These are phyloP conservation scores for Plutella xylostella DNA, from an alignment of 2,888 invertebrate species.

Conservation along the genomic window DNA sequence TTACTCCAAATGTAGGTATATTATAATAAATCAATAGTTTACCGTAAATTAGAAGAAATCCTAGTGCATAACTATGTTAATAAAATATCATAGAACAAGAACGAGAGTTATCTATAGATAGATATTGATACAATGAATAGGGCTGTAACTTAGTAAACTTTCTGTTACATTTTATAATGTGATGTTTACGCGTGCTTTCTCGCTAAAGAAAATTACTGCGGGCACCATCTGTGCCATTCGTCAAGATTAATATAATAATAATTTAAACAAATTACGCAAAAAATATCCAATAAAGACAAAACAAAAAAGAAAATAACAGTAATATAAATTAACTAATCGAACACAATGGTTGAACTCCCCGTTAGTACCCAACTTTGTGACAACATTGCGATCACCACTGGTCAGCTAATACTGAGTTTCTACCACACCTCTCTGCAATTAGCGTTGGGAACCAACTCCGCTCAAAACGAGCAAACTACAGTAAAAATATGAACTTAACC, in stretches of 20 bases:
- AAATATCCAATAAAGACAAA: constrained; percentile 1
- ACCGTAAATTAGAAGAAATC: too few relatives aligned
- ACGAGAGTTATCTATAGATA: too few relatives aligned
- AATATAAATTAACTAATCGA: not conserved
- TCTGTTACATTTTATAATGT: too few relatives aligned
- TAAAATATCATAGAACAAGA: too few relatives aligned
- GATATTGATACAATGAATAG: too few relatives aligned
- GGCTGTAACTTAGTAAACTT: too few relatives aligned
- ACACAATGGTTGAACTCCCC: not conserved
- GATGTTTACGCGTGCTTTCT: too few relatives aligned
- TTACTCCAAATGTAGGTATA: too few relatives aligned
- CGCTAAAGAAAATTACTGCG: too few relatives aligned
- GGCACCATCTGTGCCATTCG: too few relatives aligned
- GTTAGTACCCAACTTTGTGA: not conserved
- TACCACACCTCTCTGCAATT: not conserved
- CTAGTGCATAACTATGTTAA: too few relatives aligned
- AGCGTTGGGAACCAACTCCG: not conserved
- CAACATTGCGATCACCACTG: not conserved
- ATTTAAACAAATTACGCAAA: not conserved
- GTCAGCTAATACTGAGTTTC: not conserved
- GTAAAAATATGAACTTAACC: constrained; percentile 9
- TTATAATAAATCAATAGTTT: too few relatives aligned
- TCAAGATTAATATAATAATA: not conserved
- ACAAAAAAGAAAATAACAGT: constrained; percentile 2
- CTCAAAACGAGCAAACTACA: constrained; percentile 6